Evolutionary conservation across 2,888 invertebrate species (phyloP), one percentile per base, ranked within the genome.

Genomic region (Pristionchus entomophagus): DNA sequence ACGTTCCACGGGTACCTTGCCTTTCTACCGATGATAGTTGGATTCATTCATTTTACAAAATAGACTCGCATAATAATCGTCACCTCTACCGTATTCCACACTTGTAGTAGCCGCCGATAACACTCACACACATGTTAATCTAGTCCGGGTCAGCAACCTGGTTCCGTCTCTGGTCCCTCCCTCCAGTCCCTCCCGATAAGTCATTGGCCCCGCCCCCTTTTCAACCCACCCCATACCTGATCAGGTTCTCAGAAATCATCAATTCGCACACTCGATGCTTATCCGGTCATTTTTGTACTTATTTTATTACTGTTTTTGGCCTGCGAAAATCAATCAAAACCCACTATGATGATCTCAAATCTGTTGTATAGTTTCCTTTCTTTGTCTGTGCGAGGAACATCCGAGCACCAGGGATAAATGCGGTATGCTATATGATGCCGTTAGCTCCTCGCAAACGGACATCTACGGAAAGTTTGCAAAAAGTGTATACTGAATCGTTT

Each of bases 1-100:
- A 51, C 65, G 65, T 29, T n/a, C n/a, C n/a, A 73, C 73, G 45
- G 73, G 73, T 73, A n/a, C 41, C 73, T 26, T 32, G 65, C 65
- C 73, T 73, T 41, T 45, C 41, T 73, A 73, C 73, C 73, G 73
- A 73, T 73, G 73, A 73, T 73, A 45, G 38, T n/a, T 45, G 73
- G 26, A 41, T 73, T 41, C 19, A 56, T 8, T 59, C n/a, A 32
- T 35, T 65, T 22, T 65, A 22, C 19, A 22, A 65, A 29, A 26
- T 35, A 2, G 5, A 59, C 26, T n/a, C n/a, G n/a, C 19, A 65
- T 65, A 35, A 65, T 65, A 65, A 38, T 10, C 32, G 62, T 17
- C 56, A 26, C 56, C n/a, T 59, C 35, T 35, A 12, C n/a, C 65
- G 65, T 65, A 65, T 65, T 65, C 35, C 65, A 51, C 51, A 59